These are phyloP conservation scores for Eremobia ochroleuca DNA, from an alignment of 2,888 invertebrate species.

Conservation along the genomic window DNA sequence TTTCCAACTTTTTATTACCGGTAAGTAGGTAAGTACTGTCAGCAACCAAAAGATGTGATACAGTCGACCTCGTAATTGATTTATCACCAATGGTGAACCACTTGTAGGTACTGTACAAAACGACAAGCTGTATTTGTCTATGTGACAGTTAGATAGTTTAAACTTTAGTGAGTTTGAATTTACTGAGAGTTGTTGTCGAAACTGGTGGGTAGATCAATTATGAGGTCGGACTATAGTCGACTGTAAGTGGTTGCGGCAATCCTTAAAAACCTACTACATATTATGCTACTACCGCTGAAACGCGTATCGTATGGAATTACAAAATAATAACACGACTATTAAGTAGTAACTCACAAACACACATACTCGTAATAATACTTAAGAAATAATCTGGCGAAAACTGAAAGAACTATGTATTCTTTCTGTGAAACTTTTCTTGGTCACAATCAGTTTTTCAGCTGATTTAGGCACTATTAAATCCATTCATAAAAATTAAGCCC, in stretches of 20 bases:
- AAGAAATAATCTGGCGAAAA: not conserved
- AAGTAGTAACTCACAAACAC: not conserved
- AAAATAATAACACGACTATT: slow-evolving; percentile 77
- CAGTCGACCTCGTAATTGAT: not conserved
- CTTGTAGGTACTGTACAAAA: not conserved
- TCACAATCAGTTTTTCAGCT: too few relatives aligned
- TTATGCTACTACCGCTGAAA: slow-evolving; percentile 58
- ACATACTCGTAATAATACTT: not conserved
- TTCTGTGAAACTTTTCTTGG: not conserved
- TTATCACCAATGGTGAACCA: not conserved
- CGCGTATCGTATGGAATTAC: slow-evolving; percentile 75
- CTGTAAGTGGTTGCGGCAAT: not conserved
- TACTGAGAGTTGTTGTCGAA: not conserved
- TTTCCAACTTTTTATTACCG: not conserved
- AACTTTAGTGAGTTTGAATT: not conserved
- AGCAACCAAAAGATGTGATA: not conserved
- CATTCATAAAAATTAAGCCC: too few relatives aligned
- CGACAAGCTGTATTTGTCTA: not conserved
- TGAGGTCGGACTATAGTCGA: not conserved
- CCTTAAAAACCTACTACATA: slow-evolving; percentile 39
- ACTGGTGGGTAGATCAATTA: not conserved
- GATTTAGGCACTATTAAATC: too few relatives aligned
- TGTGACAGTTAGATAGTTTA: not conserved
- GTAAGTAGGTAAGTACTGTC: not conserved
- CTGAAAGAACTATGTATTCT: not conserved